Evolutionary conservation across 1,140 invertebrate genomes (phyloP).

Genomic region (Phymorhynchus buccinoides): DNA sequence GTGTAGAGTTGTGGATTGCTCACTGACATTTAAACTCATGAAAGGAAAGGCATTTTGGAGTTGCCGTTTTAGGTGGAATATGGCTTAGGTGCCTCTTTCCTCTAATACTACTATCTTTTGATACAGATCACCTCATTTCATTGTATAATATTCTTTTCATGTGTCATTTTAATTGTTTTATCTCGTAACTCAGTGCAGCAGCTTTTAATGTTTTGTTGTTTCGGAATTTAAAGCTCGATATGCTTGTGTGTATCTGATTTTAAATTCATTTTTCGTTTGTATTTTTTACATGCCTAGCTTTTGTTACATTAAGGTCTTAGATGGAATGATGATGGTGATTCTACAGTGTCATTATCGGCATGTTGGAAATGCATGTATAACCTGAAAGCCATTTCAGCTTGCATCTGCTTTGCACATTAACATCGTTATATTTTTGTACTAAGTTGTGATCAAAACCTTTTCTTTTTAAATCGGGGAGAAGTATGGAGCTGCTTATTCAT

Average conservation of each 20-base stretch:
- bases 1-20: slow-evolving; percentile 2
- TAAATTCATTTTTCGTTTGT: no score
- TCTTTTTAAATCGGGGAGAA: background rate
- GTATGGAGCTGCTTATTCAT: background rate
- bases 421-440: background rate
- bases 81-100: background rate
- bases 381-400: background rate
- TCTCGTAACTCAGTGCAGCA: background rate
- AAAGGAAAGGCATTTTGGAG: background rate
- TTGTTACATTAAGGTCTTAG: background rate
- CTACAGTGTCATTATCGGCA: background rate
- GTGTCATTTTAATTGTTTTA: background rate
- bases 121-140: slow-evolving; percentile 8
- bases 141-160: background rate
- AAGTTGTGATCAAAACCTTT: background rate
- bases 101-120: background rate
- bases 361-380: background rate
- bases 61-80: background rate
- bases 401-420: background rate
- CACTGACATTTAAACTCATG: background rate
- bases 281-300: background rate
- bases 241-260: background rate
- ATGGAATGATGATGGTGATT: background rate
- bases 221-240: background rate
- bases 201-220: background rate